Percentiles rank a stretch among this genome's conserved stretches.
Evolutionary conservation across 2,113 vertebrate genomes (phyloP).

Genomic region (Gnathonemus longibarbis): DNA sequence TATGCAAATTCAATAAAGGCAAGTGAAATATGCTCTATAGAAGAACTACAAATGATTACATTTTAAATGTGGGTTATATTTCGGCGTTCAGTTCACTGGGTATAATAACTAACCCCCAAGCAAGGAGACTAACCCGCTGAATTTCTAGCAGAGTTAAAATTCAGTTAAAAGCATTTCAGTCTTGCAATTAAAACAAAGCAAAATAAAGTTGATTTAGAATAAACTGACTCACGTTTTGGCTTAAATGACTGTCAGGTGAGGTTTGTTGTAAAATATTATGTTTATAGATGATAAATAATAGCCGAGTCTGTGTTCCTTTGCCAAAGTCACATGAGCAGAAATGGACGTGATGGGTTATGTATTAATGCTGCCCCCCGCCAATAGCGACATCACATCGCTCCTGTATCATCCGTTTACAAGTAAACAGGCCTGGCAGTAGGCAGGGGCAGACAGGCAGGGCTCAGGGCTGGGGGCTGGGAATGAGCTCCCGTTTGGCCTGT

Average conservation of each 20-base stretch:
- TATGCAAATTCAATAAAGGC: neutral
- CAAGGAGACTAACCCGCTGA: neutral
- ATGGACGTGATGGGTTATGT: neutral
- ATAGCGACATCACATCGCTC: neutral
- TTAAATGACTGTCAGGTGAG: neutral
- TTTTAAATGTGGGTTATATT: neutral
- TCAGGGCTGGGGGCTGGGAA: neutral
- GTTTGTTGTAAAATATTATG: neutral
- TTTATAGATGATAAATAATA: neutral
- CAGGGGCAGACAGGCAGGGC: neutral
- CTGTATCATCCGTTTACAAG: neutral
- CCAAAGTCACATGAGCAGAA: neutral
- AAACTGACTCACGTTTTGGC: neutral
- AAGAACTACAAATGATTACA: neutral
- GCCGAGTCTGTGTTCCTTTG: neutral
- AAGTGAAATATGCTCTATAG: neutral
- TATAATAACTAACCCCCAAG: neutral
- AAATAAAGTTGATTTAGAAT: neutral
- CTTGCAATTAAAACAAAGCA: neutral
- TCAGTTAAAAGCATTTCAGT: neutral
- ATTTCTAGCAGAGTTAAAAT: neutral
- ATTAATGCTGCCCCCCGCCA: neutral
- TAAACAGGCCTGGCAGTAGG: neutral
- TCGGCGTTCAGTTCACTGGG: neutral
- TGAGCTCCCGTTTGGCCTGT: neutral